Evolutionary conservation across 64 coral and sea anemone species (phyloP), one percentile per base, ranked within the genome.

Genomic region (Actinia tenebrosa): DNA sequence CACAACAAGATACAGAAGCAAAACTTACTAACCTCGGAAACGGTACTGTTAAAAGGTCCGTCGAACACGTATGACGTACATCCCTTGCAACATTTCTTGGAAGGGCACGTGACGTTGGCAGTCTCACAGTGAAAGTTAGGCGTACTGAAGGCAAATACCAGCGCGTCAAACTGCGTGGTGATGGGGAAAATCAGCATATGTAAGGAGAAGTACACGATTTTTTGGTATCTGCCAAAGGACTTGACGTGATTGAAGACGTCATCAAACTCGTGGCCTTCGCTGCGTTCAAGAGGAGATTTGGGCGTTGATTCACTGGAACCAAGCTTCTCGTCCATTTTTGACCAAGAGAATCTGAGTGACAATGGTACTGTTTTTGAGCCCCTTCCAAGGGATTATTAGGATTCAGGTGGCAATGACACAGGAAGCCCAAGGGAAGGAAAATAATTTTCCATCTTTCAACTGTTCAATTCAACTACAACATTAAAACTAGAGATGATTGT

Each of bases 51-150:
- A 55, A 79, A 86, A 14, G 69, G 69, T 11, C 88, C 88, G 19
- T 86, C 84, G 86, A 91, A 91, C 53, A n/a, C 84, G 42, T 91
- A 91, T 45, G 68, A n/a, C 3, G 25, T 60, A 43, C 89, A 91
- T 8, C 16, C 44, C 23, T 79, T 71, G 86, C 89, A 91, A 19
- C 89, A 91, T 50, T 91, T 77, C 53, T 80, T 91, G 11, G 68
- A 16, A 14, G 53, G 64, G 45, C 89, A 91, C 22, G 89, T 91
- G 53, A 91, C 55, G 63, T 91, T 91, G 20, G 53, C 66, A 10
- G 89, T 91, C 7, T 56, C 71, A 47, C 84, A 91, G 9, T 91
- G 83, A n/a, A 91, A 91, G 1, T 50, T 43, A 50, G 89, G 89
- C 17, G 84, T 80, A 47, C 89, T 71, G 30, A 86, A 80, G 16